These are phyloP conservation scores for Turritopsis rubra DNA, from an alignment of 30 jellyfish, hydroid and myxozoan genomes.

Conservation along the genomic window DNA sequence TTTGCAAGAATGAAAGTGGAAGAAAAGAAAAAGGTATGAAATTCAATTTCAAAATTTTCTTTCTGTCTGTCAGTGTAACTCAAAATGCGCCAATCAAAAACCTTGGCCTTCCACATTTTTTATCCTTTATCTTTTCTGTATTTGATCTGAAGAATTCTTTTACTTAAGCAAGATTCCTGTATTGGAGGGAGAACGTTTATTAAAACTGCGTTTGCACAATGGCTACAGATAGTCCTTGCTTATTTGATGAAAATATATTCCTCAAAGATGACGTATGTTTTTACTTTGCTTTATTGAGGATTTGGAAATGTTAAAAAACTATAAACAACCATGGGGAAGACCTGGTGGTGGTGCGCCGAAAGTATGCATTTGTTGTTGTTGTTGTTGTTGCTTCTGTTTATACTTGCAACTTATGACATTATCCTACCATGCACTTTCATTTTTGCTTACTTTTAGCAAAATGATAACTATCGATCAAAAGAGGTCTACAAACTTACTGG, in stretches of 20 bases:
- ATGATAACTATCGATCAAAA: slow-evolving; percentile 2
- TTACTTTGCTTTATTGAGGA: slow-evolving; percentile 33
- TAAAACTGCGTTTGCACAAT: too few relatives aligned
- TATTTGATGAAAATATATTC: too few relatives aligned
- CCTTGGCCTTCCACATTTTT: too few relatives aligned
- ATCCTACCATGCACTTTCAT: background rate
- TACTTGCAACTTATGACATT: background rate
- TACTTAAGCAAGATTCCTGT: too few relatives aligned
- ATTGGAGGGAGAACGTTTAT: too few relatives aligned
- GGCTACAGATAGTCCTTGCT: too few relatives aligned
- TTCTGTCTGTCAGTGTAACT: background rate
- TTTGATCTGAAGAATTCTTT: too few relatives aligned
- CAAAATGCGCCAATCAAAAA: too few relatives aligned
- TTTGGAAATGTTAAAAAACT: slow-evolving; percentile 61
- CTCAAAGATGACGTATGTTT: too few relatives aligned
- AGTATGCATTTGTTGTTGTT: slow-evolving; percentile 26
- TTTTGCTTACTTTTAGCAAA: background rate
- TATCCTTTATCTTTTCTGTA: too few relatives aligned
- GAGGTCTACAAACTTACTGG: background rate
- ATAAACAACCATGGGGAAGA: slow-evolving; percentile 61
- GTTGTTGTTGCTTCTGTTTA: background rate
- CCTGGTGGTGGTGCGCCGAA: slow-evolving; percentile 98
- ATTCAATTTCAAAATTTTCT: background rate
- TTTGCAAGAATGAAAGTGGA: slow-evolving; percentile 27
- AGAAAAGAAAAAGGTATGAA: slow-evolving; percentile 53